Evolutionary conservation across 2,888 invertebrate species (phyloP).

Genomic region (Acrobasis repandana): DNA sequence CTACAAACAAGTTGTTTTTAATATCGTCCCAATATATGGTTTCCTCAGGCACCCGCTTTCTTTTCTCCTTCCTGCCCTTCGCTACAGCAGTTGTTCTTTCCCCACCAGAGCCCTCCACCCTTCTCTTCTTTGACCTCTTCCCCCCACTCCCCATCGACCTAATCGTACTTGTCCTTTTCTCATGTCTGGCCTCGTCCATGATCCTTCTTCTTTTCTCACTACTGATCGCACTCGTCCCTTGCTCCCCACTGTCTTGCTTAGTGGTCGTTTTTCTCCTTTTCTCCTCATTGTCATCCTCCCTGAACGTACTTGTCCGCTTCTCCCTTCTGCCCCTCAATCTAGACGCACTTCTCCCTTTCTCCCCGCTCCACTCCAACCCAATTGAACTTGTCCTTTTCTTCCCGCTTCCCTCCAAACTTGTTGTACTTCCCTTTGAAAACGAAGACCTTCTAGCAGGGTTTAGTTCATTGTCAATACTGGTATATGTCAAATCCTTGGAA

Average conservation of each 20-base stretch:
- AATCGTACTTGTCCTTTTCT: not conserved
- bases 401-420: not conserved
- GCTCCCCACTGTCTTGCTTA: no score
- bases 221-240: no score
- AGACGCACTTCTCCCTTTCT: not conserved
- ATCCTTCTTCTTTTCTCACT: no score
- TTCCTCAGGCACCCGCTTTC: not conserved
- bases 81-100: not conserved
- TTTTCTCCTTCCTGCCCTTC: not conserved
- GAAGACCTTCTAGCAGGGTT: no score
- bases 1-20: conserved; percentile 11
- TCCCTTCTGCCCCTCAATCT: no score
- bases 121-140: not conserved
- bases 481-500: no score
- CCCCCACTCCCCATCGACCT: not conserved
- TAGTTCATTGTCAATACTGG: no score
- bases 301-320: no score
- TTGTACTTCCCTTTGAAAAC: no score
- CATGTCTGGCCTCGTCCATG: not conserved
- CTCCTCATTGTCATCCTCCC: no score
- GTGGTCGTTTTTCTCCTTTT: no score
- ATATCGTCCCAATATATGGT: conserved; percentile 2
- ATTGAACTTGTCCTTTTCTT: not conserved
- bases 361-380: not conserved
- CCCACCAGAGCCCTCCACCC: not conserved